phyloP scores from a whole-genome alignment of 37 sponge, comb jelly and placozoan genomes.

The Halichondria panicea region DNA sequence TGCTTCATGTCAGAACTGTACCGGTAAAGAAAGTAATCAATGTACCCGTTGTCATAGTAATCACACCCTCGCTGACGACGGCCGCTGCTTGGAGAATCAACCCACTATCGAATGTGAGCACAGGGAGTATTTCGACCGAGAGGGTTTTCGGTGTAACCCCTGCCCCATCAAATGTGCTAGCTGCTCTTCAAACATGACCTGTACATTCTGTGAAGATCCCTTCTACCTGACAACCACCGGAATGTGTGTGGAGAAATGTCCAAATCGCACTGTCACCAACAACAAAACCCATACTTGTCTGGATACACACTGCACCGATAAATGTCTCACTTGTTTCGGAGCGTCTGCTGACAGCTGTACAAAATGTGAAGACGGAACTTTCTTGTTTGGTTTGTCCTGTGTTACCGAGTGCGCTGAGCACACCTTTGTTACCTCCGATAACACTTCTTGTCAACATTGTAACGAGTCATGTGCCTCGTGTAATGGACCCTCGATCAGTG shows the following conservation, averaged over 20 bases:
- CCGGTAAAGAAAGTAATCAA: slow-evolving; percentile 30
- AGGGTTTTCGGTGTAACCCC: slow-evolving; percentile 16
- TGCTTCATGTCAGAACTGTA: slow-evolving; percentile 49
- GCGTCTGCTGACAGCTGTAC: slow-evolving; percentile 21
- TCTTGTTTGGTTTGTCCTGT: slow-evolving; percentile 18
- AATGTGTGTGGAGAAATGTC: slow-evolving; percentile 35
- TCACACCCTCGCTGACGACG: not conserved
- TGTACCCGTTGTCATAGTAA: slow-evolving; percentile 33
- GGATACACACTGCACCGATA: slow-evolving; percentile 20
- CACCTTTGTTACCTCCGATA: slow-evolving; percentile 5
- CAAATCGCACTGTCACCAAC: slow-evolving; percentile 22
- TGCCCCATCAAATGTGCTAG: slow-evolving; percentile 25
- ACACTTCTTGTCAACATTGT: slow-evolving; percentile 30
- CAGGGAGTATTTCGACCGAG: slow-evolving; percentile 29
- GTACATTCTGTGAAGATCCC: slow-evolving; percentile 19
- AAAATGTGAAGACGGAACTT: slow-evolving; percentile 8
- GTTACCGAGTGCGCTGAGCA: slow-evolving; percentile 32
- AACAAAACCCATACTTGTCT: slow-evolving; percentile 5
- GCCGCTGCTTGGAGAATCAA: not conserved
- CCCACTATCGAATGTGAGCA: slow-evolving; percentile 6
- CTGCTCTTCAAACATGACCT: slow-evolving; percentile 21
- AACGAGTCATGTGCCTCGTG: slow-evolving; percentile 55
- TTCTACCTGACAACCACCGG: slow-evolving; percentile 25
- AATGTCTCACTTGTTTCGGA: slow-evolving; percentile 61
- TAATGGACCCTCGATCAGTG: slow-evolving; percentile 24